Base-by-base conservation (phyloP, 2,888 invertebrate genomes). In the Heterodera filipjevi region DNA sequence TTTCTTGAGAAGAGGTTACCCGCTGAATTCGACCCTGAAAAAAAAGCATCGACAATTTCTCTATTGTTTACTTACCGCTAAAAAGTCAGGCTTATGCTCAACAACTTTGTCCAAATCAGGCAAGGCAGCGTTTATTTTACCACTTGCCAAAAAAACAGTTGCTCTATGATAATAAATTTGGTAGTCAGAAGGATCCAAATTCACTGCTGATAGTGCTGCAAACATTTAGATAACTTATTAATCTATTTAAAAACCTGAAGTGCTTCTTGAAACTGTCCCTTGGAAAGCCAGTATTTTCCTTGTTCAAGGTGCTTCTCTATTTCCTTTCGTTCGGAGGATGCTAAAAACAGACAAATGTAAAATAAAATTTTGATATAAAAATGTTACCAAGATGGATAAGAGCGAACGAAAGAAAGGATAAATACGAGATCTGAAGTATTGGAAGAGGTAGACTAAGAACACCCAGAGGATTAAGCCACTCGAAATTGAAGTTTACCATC, bases 191-290 rank as follows among this genome's bases (percentile, higher is more conserved):
- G 96, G 95, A 91, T 99, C 98, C 22, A 94, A 95, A 92, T 98
- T 97, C 86, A 99, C 95, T 86, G 98, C 99, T 99, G 97, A 91
- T 96, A 99, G 90, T 99, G 97, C 80, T 95, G 94, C 74, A 99
- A 91, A 16, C 99, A 98, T 91, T 99, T 98, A 71, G 95, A 93
- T 82, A 32, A n/a, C 14, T 14, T 0, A n/a, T 30, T 3, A 64
- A 64, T 64, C 5, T 64, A 16, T 66, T 10, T 30, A 19, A 27
- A 66, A 66, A 68, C 68, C 68, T 75, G 75, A 75, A 75, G 75
- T 27, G 75, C 75, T 16, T 75, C 75, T 75, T 75, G 75, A 6
- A 97, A 92, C 90, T 98, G 96, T 49, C 97, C 96, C 84, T 93
- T 93, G 66, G 95, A 94, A 87, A 99, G 91, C 90, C 96, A 94